Percentiles rank a stretch among this genome's conserved stretches.
These are phyloP conservation scores for Poecilia wingei DNA, from an alignment of 2,797 vertebrate species.

Conservation along the genomic window DNA sequence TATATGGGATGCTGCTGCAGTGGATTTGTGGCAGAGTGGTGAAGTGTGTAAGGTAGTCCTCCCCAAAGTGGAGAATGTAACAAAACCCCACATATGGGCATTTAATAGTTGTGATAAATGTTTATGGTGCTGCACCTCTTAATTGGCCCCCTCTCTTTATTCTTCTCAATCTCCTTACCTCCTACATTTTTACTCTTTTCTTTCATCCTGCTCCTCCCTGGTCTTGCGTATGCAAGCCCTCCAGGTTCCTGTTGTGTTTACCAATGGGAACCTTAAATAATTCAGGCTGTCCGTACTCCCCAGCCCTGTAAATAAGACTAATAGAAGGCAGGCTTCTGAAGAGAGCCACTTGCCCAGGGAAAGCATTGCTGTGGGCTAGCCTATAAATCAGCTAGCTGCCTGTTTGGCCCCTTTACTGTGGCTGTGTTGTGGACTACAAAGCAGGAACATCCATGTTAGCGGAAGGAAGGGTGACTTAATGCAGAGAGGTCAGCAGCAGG, in stretches of 20 bases:
- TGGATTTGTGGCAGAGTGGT: conserved; percentile 11
- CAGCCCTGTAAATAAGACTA: conserved; percentile 74
- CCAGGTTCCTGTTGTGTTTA: conserved; percentile 62
- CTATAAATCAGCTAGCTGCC: conserved; percentile 67
- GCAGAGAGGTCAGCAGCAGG: conserved; percentile 52
- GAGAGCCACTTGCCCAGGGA: conserved; percentile 64
- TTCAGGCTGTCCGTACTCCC: conserved; percentile 60
- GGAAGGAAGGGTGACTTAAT: conserved; percentile 55
- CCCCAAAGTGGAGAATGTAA: conserved; percentile 38
- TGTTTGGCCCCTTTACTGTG: conserved; percentile 56
- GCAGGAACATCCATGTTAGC: conserved; percentile 38
- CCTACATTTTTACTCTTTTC: conserved; percentile 27
- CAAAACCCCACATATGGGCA: conserved; percentile 44
- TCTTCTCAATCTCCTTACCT: conserved; percentile 12
- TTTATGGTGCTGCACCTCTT: conserved; percentile 59
- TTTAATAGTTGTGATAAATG: conserved; percentile 65
- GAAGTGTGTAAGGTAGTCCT: conserved; percentile 32
- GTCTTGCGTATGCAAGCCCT: conserved; percentile 2
- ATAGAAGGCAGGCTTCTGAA: conserved; percentile 68
- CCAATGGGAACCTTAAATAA: conserved; percentile 67
- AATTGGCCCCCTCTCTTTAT: conserved; percentile 42
- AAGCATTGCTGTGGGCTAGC: conserved; percentile 59
- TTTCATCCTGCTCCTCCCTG: conserved; percentile 9
- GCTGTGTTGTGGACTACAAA: conserved; percentile 41
- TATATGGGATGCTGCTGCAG: conserved; percentile 34